Base-by-base conservation (phyloP, 1,140 invertebrate species). In the Conopomorpha cramerella region DNA sequence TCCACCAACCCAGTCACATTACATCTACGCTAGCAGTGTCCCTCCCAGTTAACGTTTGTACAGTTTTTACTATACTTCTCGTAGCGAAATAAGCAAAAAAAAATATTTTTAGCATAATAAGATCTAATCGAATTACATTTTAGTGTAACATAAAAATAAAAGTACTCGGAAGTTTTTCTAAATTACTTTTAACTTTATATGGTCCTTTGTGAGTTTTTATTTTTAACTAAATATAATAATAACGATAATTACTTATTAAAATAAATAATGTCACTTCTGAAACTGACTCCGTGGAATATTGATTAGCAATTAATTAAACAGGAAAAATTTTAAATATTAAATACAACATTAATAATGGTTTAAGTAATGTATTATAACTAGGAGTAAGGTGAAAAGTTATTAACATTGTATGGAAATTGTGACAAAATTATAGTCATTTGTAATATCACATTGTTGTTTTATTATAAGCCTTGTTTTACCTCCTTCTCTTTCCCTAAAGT, bases 351-450 rank as follows among this genome's bases (percentile, higher is more conserved):
- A 59, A 61, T 63, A 58, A 58, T 53, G 54, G 52, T 55, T 71
- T 71, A 71, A 71, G 70, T 71, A 63, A 65, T 74, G 70, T 74
- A 74, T 74, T 74, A 74, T 74, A 74, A 74, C 64, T 74, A 74
- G 66, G 36, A 53, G 41, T 74, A 74, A 74, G 70, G 63, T 74
- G 70, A 74, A 73, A 71, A 70, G 66, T 74, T 74, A 74, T 74
- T 74, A 74, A 73, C 68, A 73, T 67, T 73, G 68, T 73, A 73
- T 73, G 68, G 66, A 71, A 73, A 73, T 73, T 71, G 68, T 73
- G 68, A 73, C 68, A 73, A 73, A 73, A 73, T 73, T 73, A 71
- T 73, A 73, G 68, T 73, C 68, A 73, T 73, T 73, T 73, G 68
- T 73, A 73, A 73, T 71, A 73, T 73, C 68, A 62, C 16, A 58